phyloP scores from a whole-genome alignment of 2,888 invertebrate genomes.

The Apamea monoglypha region DNA sequence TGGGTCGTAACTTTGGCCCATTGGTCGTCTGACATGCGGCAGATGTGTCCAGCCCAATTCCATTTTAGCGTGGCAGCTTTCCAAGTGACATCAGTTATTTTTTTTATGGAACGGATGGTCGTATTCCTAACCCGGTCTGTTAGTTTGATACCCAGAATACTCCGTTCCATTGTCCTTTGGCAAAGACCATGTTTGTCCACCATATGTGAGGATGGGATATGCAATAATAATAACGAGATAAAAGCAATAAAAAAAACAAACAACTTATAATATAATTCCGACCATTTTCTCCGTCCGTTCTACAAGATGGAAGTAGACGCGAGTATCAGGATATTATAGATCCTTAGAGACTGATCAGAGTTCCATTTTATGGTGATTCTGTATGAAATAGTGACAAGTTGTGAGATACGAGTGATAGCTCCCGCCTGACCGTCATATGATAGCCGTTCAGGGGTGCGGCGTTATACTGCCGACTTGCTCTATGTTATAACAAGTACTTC shows the following conservation, averaged over 20 bases:
- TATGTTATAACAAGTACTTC: background rate
- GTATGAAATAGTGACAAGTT: background rate
- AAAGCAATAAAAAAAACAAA: background rate
- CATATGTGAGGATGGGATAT: too few relatives aligned
- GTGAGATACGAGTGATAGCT: background rate
- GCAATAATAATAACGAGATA: background rate
- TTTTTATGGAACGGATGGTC: too few relatives aligned
- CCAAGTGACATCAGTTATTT: too few relatives aligned
- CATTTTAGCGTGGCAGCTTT: too few relatives aligned
- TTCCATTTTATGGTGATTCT: background rate
- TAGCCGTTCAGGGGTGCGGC: background rate
- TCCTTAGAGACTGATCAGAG: slow-evolving; percentile 1
- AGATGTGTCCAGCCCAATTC: too few relatives aligned
- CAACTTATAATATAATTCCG: background rate
- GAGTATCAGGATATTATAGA: background rate
- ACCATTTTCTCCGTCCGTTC: background rate
- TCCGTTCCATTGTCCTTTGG: too few relatives aligned
- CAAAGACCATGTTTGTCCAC: too few relatives aligned
- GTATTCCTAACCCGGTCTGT: too few relatives aligned
- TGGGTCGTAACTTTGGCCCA: too few relatives aligned
- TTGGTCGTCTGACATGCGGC: too few relatives aligned
- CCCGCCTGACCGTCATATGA: background rate
- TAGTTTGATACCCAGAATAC: too few relatives aligned
- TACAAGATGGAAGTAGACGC: background rate
- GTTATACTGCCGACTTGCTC: background rate